Base-by-base conservation (phyloP, 2,797 vertebrate genomes). In the Sylvilagus floridanus region DNA sequence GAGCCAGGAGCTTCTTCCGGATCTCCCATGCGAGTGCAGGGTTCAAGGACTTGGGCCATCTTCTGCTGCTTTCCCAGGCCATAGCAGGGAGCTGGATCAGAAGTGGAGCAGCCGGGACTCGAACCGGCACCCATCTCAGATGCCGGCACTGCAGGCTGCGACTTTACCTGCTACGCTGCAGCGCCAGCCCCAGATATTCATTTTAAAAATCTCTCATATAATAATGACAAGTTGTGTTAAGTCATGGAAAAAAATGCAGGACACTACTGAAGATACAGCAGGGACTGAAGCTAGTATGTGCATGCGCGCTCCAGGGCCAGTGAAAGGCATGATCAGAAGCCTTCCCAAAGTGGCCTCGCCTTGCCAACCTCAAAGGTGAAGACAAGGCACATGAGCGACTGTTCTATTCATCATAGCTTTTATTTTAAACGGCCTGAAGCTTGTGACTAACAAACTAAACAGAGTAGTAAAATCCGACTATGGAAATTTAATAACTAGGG, bases 401-500 rank as follows among this genome's bases (percentile, higher is more conserved):
- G 77, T 54, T 62, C 65, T 71, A 32, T 92, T 71, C 37, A 78
- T 84, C 62, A 14, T 65, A 76, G 7, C 77, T 94, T 93, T 87
- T 92, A 63, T 83, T 90, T 92, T 35, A 73, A 86, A 76, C 90
- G 77, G 28, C 37, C 91, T 63, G 68, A 79, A 92, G 85, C 83
- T 42, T 93, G 76, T 14, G 66, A 65, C 66, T 92, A 84, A 86
- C 89, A 90, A 90, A 73, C 60, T 83, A 91, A 94, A 82, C 57
- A 88, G 24, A 96, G 73, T 82, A 88, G 66, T 89, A 90, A 93
- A 92, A 93, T 85, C 66, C 63, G 26, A 76, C 2, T 85, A 78
- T 88, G 60, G 75, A 90, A 94, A 93, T 88, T 92, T 90, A 92
- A 85, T 81, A 95, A 90, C 63, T 76, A 85, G 28, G 32, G 85